A percentile compares a stretch with the other conserved stretches of the same genome.
Conservation (phyloP, 2,888 invertebrate genomes). For the Dichetophora obliterata region DNA sequence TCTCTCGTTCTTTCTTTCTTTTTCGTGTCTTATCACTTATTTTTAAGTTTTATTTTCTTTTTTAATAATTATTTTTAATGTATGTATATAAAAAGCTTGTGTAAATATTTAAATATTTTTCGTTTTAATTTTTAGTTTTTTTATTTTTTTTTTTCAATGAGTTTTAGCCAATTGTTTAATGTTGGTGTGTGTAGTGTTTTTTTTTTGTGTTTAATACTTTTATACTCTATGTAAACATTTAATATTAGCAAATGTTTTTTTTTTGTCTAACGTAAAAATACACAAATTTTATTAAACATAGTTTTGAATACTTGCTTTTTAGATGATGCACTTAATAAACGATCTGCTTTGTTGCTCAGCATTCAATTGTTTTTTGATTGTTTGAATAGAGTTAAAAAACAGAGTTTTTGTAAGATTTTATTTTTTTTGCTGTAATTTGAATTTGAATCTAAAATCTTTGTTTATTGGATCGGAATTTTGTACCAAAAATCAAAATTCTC, state of each 20-base stretch:
- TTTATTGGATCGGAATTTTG: constrained; percentile 24
- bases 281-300: constrained; percentile 2
- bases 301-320: too few species aligned
- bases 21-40: constrained; percentile 39
- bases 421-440: background rate
- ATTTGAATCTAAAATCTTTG: background rate
- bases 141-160: background rate
- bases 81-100: constrained; percentile 57
- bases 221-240: background rate
- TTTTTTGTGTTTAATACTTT: background rate
- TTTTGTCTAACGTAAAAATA: constrained; percentile 17
- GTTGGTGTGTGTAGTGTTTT: background rate
- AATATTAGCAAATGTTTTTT: background rate
- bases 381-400: too few species aligned
- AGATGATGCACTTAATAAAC: too few species aligned
- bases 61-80: constrained; percentile 46
- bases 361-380: too few species aligned
- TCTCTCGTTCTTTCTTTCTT: constrained; percentile 10
- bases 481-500: constrained; percentile 25
- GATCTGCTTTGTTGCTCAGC: too few species aligned
- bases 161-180: background rate
- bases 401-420: background rate
- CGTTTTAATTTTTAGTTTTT: background rate
- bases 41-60: constrained; percentile 50
- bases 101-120: constrained; percentile 49